These are phyloP conservation scores for Ceratina australensis DNA, from an alignment of 1,140 invertebrate species.

Conservation along the genomic window DNA sequence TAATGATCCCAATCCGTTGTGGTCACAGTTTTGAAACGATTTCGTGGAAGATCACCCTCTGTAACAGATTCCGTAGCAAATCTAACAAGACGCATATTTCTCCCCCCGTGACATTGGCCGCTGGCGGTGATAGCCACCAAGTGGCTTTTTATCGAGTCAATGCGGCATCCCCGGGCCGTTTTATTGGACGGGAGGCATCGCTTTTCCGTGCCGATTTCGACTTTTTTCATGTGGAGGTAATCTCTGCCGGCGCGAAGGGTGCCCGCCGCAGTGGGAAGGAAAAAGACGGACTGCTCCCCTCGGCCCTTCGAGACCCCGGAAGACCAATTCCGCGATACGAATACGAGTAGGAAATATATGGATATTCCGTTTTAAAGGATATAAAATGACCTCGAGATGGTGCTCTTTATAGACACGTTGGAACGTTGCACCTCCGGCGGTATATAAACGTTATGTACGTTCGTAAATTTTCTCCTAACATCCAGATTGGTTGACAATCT, in stretches of 20 bases:
- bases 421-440: slow-evolving; percentile 59
- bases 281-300: slow-evolving; percentile 19
- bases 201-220: slow-evolving; percentile 52
- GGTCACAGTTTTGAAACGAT: slow-evolving; percentile 12
- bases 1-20: neutral
- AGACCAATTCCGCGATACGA: slow-evolving; percentile 69
- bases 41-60: slow-evolving; percentile 6
- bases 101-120: slow-evolving; percentile 46
- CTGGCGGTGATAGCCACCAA: slow-evolving; percentile 64
- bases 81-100: slow-evolving; percentile 61
- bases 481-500: slow-evolving; percentile 64
- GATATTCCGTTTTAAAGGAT: slow-evolving; percentile 67
- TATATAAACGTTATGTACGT: slow-evolving; percentile 71
- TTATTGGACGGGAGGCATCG: slow-evolving; percentile 56
- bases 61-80: slow-evolving; percentile 19
- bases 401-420: slow-evolving; percentile 65
- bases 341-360: slow-evolving; percentile 67
- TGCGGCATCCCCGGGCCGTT: slow-evolving; percentile 57
- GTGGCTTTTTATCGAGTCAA: slow-evolving; percentile 71
- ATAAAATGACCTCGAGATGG: slow-evolving; percentile 71
- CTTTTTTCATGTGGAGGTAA: slow-evolving; percentile 53
- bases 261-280: slow-evolving; percentile 2
- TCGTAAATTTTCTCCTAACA: slow-evolving; percentile 60
- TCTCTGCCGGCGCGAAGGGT: slow-evolving; percentile 11
- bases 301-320: slow-evolving; percentile 53